phyloP scores from a whole-genome alignment of 1,140 invertebrate genomes.

The Metaphire vulgaris region DNA sequence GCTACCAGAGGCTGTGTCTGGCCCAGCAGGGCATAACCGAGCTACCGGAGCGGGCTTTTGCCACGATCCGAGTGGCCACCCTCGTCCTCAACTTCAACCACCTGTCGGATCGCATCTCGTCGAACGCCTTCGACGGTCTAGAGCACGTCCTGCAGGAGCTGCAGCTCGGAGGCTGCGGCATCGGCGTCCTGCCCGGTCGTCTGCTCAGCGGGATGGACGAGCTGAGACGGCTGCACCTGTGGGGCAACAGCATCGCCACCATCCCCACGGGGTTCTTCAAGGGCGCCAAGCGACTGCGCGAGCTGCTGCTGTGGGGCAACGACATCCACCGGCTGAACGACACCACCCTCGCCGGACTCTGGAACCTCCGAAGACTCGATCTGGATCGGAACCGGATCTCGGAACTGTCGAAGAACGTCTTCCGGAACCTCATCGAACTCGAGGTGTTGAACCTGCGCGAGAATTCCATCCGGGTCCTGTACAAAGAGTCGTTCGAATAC shows the following conservation, averaged over 20 bases:
- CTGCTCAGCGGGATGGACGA: constrained; percentile 11
- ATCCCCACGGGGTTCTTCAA: constrained; percentile 24
- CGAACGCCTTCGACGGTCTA: constrained; percentile 11
- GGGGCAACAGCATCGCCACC: constrained; percentile 17
- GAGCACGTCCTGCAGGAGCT: constrained; percentile 22
- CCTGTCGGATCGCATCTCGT: constrained; percentile 10
- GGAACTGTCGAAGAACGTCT: constrained; percentile 13
- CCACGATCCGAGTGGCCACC: constrained; percentile 19
- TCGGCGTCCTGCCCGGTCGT: constrained; percentile 8
- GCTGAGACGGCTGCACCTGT: constrained; percentile 21
- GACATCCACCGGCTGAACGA: constrained; percentile 11
- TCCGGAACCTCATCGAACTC: constrained; percentile 50
- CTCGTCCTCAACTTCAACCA: constrained; percentile 28
- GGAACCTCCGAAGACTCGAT: constrained; percentile 20
- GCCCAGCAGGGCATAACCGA: background rate
- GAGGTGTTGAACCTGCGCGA: constrained; percentile 61
- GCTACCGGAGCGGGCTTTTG: constrained; percentile 13
- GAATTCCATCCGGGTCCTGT: constrained; percentile 60
- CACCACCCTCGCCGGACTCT: constrained; percentile 20
- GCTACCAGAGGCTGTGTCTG: too few species aligned
- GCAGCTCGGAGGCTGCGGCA: constrained; percentile 20
- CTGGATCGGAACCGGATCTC: constrained; percentile 25
- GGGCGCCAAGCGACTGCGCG: constrained; percentile 1
- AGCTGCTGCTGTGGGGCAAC: constrained; percentile 28
- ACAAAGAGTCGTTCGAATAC: constrained; percentile 4